A percentile compares a stretch with the other conserved stretches of the same genome.
Conservation (phyloP, 92 coral and sea anemone species). For the Palythoa heliodiscus region DNA sequence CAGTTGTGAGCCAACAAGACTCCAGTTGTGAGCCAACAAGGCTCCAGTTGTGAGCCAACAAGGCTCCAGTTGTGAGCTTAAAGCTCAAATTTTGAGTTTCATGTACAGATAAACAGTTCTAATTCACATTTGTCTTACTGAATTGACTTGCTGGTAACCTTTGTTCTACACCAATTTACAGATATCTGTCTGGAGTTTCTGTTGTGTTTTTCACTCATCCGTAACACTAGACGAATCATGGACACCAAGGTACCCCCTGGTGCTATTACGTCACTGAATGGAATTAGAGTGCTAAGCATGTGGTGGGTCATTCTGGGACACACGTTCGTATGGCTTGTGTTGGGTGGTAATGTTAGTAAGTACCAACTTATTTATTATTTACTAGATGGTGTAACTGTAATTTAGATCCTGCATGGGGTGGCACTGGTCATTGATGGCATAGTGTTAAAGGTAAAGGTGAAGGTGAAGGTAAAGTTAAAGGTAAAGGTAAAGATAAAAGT, state of each 20-base stretch:
- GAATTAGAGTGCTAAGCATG: slow-evolving; percentile 92
- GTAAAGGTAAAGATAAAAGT: no score
- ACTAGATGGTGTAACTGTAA: no score
- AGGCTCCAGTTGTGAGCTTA: no score
- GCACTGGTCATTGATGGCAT: no score
- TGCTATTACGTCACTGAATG: slow-evolving; percentile 88
- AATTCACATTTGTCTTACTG: no score
- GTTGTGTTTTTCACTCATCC: slow-evolving; percentile 78
- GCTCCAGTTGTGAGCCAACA: no score
- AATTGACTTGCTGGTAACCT: background rate
- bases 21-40: no score
- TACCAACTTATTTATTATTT: background rate
- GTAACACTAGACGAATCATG: slow-evolving; percentile 78
- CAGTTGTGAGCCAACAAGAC: no score
- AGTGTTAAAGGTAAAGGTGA: no score
- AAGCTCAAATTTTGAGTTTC: background rate
- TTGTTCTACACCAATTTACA: slow-evolving; percentile 8
- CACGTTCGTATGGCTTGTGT: slow-evolving; percentile 44
- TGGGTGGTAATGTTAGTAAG: slow-evolving; percentile 21
- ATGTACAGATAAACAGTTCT: background rate
- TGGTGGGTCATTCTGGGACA: slow-evolving; percentile 94
- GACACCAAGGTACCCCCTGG: slow-evolving; percentile 76
- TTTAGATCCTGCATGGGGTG: no score
- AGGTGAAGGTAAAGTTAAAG: no score
- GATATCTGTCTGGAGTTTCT: slow-evolving; percentile 67